Evolutionary conservation across 2,797 vertebrate species (phyloP).

Genomic region (Pterois miles): DNA sequence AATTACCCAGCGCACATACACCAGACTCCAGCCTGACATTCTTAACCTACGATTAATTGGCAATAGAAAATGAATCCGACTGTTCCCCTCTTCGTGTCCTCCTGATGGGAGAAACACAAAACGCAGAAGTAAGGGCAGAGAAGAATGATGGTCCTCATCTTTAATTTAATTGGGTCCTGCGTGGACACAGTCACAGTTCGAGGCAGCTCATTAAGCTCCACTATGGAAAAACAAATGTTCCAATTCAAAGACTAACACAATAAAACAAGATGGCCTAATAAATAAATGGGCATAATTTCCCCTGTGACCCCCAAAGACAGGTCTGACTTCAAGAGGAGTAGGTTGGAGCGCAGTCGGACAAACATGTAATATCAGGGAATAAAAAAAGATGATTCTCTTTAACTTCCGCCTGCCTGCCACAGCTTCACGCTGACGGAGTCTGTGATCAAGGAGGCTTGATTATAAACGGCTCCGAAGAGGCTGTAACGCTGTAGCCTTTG

Average conservation of each 20-base stretch:
- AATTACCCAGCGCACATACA: constrained; percentile 34
- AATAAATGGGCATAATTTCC: constrained; percentile 68
- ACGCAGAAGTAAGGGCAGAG: constrained; percentile 5
- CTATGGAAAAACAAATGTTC: constrained; percentile 69
- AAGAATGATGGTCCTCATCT: constrained; percentile 54
- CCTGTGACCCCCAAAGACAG: constrained; percentile 41
- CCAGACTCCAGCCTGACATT: constrained; percentile 32
- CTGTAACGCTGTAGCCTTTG: constrained; percentile 7
- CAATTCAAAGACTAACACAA: constrained; percentile 63
- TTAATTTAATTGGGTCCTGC: constrained; percentile 73
- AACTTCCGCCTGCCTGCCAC: constrained; percentile 10
- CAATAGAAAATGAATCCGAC: constrained; percentile 43
- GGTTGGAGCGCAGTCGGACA: constrained; percentile 10
- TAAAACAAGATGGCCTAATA: constrained; percentile 55
- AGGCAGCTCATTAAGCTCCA: constrained; percentile 65
- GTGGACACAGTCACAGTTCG: constrained; percentile 66
- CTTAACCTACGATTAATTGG: constrained; percentile 58
- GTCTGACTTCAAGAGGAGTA: constrained; percentile 21
- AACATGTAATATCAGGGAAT: constrained; percentile 45
- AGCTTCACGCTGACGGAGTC: neutral
- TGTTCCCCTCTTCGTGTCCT: constrained; percentile 13
- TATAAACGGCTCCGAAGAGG: constrained; percentile 24
- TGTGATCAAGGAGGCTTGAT: constrained; percentile 41
- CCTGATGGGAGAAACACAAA: constrained; percentile 20
- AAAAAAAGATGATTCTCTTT: constrained; percentile 30